Base-by-base conservation (phyloP, 2,888 invertebrate genomes). In the Phymatocera aterrima region DNA sequence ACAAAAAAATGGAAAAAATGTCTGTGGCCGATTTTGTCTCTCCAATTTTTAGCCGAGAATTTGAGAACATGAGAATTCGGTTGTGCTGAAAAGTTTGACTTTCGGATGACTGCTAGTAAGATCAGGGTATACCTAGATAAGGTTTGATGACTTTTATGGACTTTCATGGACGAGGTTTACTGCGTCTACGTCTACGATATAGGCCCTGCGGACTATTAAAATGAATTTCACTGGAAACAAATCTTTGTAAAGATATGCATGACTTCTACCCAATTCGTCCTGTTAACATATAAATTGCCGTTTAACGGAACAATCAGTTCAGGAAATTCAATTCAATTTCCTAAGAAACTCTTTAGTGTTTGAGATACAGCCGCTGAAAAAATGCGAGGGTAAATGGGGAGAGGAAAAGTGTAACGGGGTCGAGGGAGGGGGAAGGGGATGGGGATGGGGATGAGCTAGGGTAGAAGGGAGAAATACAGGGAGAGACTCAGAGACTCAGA, bases 211-310 rank as follows among this genome's bases (percentile, higher is more conserved):
- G 46, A 40, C 68, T 68, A 43, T 68, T 24, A 68, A 43, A 43
- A 68, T 65, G 78, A 79, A 81, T 79, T 79, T 80, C 77, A 77
- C 78, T 78, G 72, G 57, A 48, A 68, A 77, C 77, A 80, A 78
- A 78, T 72, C 78, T 77, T 54, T 61, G 83, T 87, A 85, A 87
- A 85, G 84, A 83, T 88, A 89, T 87, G 87, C 88, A 87, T 87
- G 87, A 86, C 88, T 87, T 87, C 85, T 83, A 85, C 83, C 85
- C 87, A 86, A 88, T 87, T 87, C 85, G 85, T 79, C 84, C 86
- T 84, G 87, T 88, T 88, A 88, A 88, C 89, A 89, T 89, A 88
- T 89, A 88, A 88, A 89, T 89, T 89, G 88, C 86, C 86, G 85
- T 84, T 87, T 86, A 87, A 85, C 85, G 83, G 83, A 78, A 86